phyloP scores from a whole-genome alignment of 2,888 invertebrate species.

The Rugalucina vietnamica region DNA sequence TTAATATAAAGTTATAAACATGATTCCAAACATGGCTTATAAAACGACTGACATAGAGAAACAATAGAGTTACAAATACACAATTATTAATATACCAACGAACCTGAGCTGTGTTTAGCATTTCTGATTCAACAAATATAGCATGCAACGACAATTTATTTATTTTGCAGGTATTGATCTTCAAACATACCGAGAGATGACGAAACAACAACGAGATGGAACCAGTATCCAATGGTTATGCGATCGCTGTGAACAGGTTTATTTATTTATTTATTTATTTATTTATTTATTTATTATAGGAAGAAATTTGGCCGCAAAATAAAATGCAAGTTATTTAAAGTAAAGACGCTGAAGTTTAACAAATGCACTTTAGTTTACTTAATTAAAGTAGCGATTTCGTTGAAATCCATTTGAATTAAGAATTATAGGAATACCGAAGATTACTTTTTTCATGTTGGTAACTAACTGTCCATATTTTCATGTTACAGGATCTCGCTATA shows the following conservation, averaged over 20 bases:
- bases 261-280: not conserved
- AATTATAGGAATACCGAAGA: no score
- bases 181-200: not conserved
- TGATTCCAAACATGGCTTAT: no score
- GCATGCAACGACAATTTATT: no score
- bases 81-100: no score
- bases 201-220: not conserved
- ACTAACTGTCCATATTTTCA: not conserved
- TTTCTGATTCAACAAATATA: no score
- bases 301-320: not conserved
- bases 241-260: not conserved
- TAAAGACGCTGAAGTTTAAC: not conserved
- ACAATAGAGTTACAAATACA: no score
- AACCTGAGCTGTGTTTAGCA: no score
- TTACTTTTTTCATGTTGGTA: not conserved
- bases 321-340: not conserved
- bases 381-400: no score
- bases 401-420: no score
- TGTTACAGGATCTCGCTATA: not conserved
- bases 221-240: not conserved
- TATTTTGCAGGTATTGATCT: not conserved
- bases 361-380: not conserved
- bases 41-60: no score
- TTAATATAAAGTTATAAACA: no score
- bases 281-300: no score